Conservation (phyloP, 2,888 invertebrate genomes). For the Exephanes ischioxanthus region DNA sequence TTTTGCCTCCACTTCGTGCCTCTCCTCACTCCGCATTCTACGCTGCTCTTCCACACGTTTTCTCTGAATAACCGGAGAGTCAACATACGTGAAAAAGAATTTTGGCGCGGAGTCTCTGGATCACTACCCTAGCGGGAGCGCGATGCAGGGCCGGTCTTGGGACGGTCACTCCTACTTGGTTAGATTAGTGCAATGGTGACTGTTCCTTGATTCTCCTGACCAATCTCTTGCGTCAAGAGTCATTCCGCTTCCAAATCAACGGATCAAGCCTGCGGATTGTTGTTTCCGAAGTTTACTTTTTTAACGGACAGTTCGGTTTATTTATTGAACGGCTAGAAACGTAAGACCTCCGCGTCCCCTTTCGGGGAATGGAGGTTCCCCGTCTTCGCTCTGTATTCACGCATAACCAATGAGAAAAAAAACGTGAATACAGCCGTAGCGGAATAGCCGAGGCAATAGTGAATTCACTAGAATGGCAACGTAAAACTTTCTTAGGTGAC, state of each 20-base stretch:
- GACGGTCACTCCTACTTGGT: too few species aligned
- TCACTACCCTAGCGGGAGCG: not conserved
- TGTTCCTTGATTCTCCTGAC: constrained; percentile 1
- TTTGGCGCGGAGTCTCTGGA: constrained; percentile 37
- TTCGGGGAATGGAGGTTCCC: not conserved
- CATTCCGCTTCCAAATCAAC: not conserved
- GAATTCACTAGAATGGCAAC: constrained; percentile 74
- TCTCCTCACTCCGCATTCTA: constrained; percentile 61
- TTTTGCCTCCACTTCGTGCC: constrained; percentile 36
- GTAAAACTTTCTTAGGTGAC: constrained; percentile 81
- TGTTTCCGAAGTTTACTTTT: not conserved
- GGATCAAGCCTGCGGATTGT: not conserved
- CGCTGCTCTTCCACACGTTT: constrained; percentile 52
- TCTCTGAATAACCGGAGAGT: constrained; percentile 49
- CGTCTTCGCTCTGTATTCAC: constrained; percentile 19
- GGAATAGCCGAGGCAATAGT: constrained; percentile 41
- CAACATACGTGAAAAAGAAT: constrained; percentile 50
- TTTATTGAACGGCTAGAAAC: not conserved
- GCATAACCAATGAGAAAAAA: constrained; percentile 22
- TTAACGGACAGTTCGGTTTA: not conserved
- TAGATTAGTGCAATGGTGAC: constrained; percentile 9
- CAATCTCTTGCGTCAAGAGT: not conserved
- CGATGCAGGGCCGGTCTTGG: too few species aligned
- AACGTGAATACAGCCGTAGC: constrained; percentile 26
- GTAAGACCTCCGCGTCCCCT: not conserved